Conservation (phyloP, 2,113 vertebrate genomes). For the Callithrix jacchus region DNA sequence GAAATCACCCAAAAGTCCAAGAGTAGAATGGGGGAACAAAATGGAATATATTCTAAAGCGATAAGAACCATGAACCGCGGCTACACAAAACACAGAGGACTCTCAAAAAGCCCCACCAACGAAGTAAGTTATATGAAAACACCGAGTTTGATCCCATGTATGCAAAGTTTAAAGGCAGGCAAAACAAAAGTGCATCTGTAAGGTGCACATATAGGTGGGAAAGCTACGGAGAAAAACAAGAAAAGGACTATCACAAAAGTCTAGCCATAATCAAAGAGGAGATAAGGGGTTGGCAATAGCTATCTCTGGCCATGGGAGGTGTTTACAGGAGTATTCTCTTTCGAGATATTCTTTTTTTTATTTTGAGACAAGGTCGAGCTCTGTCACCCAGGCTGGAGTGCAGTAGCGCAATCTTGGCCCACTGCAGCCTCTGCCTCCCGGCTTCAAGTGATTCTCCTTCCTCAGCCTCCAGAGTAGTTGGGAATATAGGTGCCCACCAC, state of each 20-base stretch:
- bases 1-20: constrained; percentile 14
- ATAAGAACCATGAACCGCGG: neutral
- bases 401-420: no score
- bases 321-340: neutral
- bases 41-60: neutral
- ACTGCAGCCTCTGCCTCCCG: no score
- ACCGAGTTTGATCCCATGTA: neutral
- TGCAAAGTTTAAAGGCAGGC: neutral
- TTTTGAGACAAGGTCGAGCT: no score
- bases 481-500: no score
- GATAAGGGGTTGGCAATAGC: fast-evolving
- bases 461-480: no score
- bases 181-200: neutral
- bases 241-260: neutral
- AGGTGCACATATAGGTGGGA: neutral
- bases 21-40: neutral
- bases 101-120: neutral
- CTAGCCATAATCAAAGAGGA: neutral
- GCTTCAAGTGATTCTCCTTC: no score
- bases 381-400: no score
- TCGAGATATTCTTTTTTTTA: no score
- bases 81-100: neutral
- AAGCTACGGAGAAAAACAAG: neutral
- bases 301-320: neutral
- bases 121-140: neutral